phyloP scores from a whole-genome alignment of 2,113 vertebrate species.

The Platysteira castanea region DNA sequence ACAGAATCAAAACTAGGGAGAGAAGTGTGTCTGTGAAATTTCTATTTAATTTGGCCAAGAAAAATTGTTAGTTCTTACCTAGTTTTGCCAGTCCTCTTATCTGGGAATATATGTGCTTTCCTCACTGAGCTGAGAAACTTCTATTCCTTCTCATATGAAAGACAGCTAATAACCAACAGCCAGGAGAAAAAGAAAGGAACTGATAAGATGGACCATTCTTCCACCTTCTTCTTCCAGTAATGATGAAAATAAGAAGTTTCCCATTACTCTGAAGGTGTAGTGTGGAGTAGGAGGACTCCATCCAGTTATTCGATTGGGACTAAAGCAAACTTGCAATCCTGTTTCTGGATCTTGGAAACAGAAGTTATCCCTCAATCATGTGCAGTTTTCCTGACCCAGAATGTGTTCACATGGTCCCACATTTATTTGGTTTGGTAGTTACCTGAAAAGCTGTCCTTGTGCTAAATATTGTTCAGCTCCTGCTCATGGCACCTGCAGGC shows the following conservation, averaged over 20 bases:
- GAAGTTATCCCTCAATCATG: not conserved
- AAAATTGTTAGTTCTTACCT: not conserved
- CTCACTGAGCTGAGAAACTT: not conserved
- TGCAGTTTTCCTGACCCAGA: not conserved
- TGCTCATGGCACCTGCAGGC: not conserved
- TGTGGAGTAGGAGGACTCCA: not conserved
- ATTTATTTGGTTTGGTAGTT: not conserved
- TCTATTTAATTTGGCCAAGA: not conserved
- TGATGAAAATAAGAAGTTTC: not conserved
- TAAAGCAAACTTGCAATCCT: not conserved
- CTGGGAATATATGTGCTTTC: not conserved
- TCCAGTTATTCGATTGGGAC: not conserved
- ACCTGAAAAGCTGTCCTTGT: not conserved
- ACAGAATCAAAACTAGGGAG: not conserved
- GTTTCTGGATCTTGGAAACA: not conserved
- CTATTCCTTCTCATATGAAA: not conserved
- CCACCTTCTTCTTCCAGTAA: not conserved
- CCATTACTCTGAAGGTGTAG: not conserved
- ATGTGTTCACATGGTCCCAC: not conserved
- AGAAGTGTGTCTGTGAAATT: not conserved
- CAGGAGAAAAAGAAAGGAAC: not conserved
- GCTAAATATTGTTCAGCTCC: not conserved
- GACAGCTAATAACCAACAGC: not conserved
- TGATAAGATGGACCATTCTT: not conserved
- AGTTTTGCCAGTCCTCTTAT: not conserved